These are phyloP conservation scores for Callitettix versicolor DNA, from an alignment of 1,140 invertebrate genomes.

Conservation along the genomic window DNA sequence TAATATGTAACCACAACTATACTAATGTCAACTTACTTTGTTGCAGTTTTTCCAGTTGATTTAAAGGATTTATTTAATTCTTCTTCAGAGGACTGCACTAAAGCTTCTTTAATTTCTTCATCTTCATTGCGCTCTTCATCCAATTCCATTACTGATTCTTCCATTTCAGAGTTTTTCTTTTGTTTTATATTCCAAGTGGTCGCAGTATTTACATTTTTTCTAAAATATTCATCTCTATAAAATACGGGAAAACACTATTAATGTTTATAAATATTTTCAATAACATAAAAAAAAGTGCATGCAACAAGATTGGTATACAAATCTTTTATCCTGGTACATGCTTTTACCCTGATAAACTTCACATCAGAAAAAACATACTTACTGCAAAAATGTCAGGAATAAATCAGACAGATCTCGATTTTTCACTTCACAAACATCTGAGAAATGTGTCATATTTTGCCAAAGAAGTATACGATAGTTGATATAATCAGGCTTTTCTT, in stretches of 20 bases:
- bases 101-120: neutral
- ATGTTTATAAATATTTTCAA: neutral
- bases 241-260: neutral
- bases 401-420: conserved; percentile 66
- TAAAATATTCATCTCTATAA: conserved; percentile 37
- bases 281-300: too few relatives aligned
- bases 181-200: conserved; percentile 36
- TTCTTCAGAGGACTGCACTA: neutral
- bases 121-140: conserved; percentile 27
- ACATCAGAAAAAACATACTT: too few relatives aligned
- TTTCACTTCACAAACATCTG: conserved; percentile 60
- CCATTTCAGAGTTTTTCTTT: conserved; percentile 17
- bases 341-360: too few relatives aligned
- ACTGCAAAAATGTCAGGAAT: conserved; percentile 69
- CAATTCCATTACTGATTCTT: conserved; percentile 24
- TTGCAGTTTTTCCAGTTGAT: conserved; percentile 4
- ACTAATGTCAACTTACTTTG: too few relatives aligned
- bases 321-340: too few relatives aligned
- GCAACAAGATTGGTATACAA: too few relatives aligned
- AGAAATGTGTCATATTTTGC: conserved; percentile 61
- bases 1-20: too few relatives aligned
- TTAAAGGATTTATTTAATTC: neutral
- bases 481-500: conserved; percentile 50
- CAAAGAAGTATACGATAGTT: conserved; percentile 73
- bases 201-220: conserved; percentile 37